Evolutionary conservation across 1,140 invertebrate genomes (phyloP).

Genomic region (Drusus annulatus): DNA sequence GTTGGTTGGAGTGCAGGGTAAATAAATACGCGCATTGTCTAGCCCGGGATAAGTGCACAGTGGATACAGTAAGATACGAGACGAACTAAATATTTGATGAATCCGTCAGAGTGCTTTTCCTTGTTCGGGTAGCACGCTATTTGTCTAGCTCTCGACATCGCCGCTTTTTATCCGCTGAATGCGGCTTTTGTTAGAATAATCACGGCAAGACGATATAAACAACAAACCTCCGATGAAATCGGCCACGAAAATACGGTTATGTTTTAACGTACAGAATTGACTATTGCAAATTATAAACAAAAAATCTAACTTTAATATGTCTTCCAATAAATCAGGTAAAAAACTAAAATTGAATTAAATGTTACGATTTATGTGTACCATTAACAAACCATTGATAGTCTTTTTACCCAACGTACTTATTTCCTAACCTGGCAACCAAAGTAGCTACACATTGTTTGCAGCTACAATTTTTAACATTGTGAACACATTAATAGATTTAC

Average conservation of each 20-base stretch:
- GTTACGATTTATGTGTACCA: no score
- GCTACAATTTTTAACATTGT: no score
- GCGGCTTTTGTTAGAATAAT: conserved; percentile 5
- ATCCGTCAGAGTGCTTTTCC: conserved; percentile 57
- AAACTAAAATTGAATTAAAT: no score
- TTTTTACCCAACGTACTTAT: no score
- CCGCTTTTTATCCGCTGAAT: conserved; percentile 16
- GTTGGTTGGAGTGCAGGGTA: neutral
- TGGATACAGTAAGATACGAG: conserved; percentile 30
- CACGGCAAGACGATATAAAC: neutral
- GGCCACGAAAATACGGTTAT: neutral
- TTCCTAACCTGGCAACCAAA: no score
- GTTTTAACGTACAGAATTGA: neutral
- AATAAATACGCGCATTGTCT: conserved; percentile 8
- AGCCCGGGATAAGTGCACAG: conserved; percentile 17
- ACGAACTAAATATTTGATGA: conserved; percentile 57
- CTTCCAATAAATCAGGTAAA: no score
- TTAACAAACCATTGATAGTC: no score
- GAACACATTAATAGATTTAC: no score
- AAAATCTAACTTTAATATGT: no score
- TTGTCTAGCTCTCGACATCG: conserved; percentile 18
- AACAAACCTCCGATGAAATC: neutral
- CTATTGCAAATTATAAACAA: no score
- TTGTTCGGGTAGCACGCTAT: conserved; percentile 50
- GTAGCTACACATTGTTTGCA: no score